Conservation (phyloP, 2,797 vertebrate species). For the Nannoperca australis region DNA sequence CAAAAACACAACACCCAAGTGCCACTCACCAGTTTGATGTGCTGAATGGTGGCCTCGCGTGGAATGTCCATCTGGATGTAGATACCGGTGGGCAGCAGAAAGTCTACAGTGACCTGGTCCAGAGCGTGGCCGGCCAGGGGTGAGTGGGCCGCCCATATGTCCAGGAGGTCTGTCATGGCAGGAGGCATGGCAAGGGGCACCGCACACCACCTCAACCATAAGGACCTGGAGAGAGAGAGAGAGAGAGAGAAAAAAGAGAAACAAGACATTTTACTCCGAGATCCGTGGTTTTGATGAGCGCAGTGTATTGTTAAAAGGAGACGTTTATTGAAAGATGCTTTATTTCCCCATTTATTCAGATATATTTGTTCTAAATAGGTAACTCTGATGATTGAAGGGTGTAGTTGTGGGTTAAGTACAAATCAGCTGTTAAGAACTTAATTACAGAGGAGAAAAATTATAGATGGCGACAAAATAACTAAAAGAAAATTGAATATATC, state of each 20-base stretch:
- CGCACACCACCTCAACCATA: constrained; percentile 90
- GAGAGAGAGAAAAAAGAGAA: neutral
- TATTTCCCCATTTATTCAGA: neutral
- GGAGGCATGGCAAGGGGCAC: constrained; percentile 94
- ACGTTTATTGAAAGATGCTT: neutral
- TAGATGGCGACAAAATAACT: neutral
- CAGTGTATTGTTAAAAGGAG: neutral
- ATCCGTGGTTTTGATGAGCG: neutral
- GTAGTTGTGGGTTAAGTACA: too few relatives aligned
- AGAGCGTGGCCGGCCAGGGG: constrained; percentile 89
- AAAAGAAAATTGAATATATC: too few relatives aligned
- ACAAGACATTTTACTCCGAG: neutral
- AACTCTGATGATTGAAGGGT: neutral
- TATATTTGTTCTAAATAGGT: neutral
- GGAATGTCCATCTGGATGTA: constrained; percentile 98
- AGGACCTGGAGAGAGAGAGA: constrained; percentile 81
- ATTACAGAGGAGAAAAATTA: constrained; percentile 5
- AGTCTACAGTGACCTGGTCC: constrained; percentile 93
- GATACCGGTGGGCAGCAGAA: constrained; percentile 96
- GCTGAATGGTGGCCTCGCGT: constrained; percentile 94
- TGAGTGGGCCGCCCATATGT: constrained; percentile 96
- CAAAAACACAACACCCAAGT: neutral
- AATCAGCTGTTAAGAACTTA: constrained; percentile 4
- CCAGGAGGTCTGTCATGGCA: constrained; percentile 97
- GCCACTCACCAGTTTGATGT: constrained; percentile 94